Conservation (phyloP, 1,140 invertebrate genomes). For the Orchesella cincta region DNA sequence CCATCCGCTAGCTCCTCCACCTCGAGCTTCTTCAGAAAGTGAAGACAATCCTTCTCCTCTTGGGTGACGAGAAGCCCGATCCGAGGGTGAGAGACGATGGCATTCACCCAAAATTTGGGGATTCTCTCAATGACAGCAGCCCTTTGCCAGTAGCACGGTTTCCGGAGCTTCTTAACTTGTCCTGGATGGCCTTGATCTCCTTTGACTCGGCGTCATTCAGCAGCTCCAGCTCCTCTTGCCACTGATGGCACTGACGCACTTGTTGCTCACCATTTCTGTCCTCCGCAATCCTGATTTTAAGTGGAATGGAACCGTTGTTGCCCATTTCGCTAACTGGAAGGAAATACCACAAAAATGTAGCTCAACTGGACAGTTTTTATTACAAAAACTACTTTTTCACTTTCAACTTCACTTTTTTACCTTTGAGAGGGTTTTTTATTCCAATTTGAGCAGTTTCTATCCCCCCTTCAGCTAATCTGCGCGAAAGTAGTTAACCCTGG, state of each 20-base stretch:
- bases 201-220: constrained; percentile 88
- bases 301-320: constrained; percentile 50
- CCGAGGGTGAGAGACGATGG: constrained; percentile 88
- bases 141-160: constrained; percentile 81
- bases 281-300: constrained; percentile 55
- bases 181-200: constrained; percentile 88
- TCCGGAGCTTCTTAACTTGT: constrained; percentile 84
- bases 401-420: too few species aligned
- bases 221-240: constrained; percentile 78
- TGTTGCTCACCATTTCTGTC: constrained; percentile 54
- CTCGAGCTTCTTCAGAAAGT: constrained; percentile 78
- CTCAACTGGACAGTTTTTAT: too few species aligned
- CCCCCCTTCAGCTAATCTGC: too few species aligned
- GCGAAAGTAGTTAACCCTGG: too few species aligned
- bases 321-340: constrained; percentile 43
- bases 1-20: constrained; percentile 89
- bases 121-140: constrained; percentile 82
- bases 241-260: constrained; percentile 76
- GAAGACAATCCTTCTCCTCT: constrained; percentile 83
- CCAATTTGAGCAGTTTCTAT: too few species aligned
- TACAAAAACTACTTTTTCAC: too few species aligned
- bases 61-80: constrained; percentile 79
- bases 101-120: constrained; percentile 89
- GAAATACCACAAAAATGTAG: constrained; percentile 26
- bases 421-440: too few species aligned